Evolutionary conservation across 2,888 invertebrate genomes (phyloP), one percentile per base, ranked within the genome.

Genomic region (Yponomeuta cagnagella): DNA sequence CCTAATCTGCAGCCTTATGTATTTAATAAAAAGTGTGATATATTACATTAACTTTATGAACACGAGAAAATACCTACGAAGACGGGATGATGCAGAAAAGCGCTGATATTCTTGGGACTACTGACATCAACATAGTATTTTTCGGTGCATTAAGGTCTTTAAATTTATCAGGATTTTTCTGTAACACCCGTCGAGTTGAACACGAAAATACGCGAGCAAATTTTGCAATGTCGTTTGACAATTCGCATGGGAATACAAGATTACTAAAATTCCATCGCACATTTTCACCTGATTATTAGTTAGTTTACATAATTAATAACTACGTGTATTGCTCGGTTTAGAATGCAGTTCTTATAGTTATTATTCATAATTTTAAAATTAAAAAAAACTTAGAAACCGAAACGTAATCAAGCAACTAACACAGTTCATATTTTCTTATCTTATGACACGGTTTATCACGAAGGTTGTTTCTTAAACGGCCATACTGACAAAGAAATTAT

Each of bases 271-370:
- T 43, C 43, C 43, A 43, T 43, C 43, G 43, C 43, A 43, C 8
- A 43, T 43, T 58, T 12, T 58, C 12, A 15, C 12, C 52, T 58
- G 52, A 15, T 58, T 15, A 58, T 12, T 58, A 58, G 43, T 43
- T 43, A 77, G 78, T 77, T 75, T 75, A 75, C 78, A 78, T 74
- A 73, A 77, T 74, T 68, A 48, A 37, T 73, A 76, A 74, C 72
- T 75, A 80, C 79, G 43, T 43, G 43, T 82, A 84, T 86, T 86
- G 85, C 83, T 86, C 80, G 80, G 74, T 83, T 84, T 80, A 79
- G 72, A 78, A 78, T 78, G 73, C 73, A 73, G 72, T 75, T 73
- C 76, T 73, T 71, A 67, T 63, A 63, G 23, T 23, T 64, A 64
- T 64, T 31, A 67, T 67, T n/a, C 67, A 67, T 43, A 33, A 43